Evolutionary conservation across 1,140 invertebrate species (phyloP), one percentile per base, ranked within the genome.

Genomic region (Matsumurasca onukii): DNA sequence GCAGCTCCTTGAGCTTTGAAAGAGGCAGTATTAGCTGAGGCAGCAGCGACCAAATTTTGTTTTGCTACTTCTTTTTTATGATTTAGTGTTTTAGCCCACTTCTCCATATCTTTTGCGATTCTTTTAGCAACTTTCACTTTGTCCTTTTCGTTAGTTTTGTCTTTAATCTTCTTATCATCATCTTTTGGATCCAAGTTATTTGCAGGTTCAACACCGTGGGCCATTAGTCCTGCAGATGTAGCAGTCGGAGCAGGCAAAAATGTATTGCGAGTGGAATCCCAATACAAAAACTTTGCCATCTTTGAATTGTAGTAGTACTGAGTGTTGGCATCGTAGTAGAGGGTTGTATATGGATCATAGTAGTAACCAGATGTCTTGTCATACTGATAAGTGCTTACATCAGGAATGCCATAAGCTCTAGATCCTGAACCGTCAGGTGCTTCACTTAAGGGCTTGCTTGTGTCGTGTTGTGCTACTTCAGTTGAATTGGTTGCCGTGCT

Each of bases 81-180:
- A 80, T 99, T 98, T 64, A 98, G 82, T 3, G 93, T 95, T 77
- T 98, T 96, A 0, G 97, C 97, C 98, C 98, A 99, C 75, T 90
- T 89, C 75, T 94, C 92, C 94, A 96, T 96, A 76, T 96, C 86
- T 83, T 98, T 98, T 0, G 95, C 96, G 74, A 99, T 98, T 80
- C 98, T 97, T 77, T 98, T 98, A 0, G 97, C 97, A 17, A 97
- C 94, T 82, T 98, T 98, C 0, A 95, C 93, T 49, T 66, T 59
- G 65, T 45, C 31, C 68, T 68, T 62, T 31, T 70, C 31, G n/a
- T 51, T 34, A 59, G 13, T 64, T 71, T 69, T 31, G 31, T 57
- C 30, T 69, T 73, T 69, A 57, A 73, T 71, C 79, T 67, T 79
- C 75, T 67, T 66, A 30, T 75, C 27, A 74, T 78, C 62, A 73